Conservation (phyloP, 2,888 invertebrate genomes). For the Calameuta idolon region DNA sequence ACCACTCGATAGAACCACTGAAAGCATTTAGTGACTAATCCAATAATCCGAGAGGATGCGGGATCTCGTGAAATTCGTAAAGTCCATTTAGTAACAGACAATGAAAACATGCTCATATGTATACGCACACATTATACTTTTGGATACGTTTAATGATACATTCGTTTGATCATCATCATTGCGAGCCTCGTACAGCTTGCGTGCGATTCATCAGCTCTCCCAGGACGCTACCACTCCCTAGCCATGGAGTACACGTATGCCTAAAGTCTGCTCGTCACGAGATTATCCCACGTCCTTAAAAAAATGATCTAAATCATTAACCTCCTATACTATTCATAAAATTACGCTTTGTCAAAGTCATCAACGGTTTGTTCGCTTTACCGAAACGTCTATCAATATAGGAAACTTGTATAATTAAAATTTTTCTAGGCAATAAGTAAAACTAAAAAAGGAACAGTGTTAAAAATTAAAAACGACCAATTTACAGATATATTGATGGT, state of each 20-base stretch:
- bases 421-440: background rate
- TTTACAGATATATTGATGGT: background rate
- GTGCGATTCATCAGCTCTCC: slow-evolving; percentile 33
- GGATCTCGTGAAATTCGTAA: slow-evolving; percentile 4
- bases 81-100: background rate
- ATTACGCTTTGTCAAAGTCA: background rate
- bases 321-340: background rate
- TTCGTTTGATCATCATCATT: slow-evolving; percentile 12
- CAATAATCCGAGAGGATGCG: slow-evolving; percentile 29
- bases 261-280: background rate
- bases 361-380: background rate
- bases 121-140: background rate
- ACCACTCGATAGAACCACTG: background rate
- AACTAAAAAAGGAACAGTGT: background rate
- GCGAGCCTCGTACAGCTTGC: slow-evolving; percentile 20
- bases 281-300: background rate
- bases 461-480: background rate
- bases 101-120: background rate
- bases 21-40: slow-evolving; percentile 27
- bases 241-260: slow-evolving; percentile 4
- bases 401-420: background rate
- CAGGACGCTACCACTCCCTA: slow-evolving; percentile 32
- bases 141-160: background rate
- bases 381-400: background rate
- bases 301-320: background rate